Evolutionary conservation across 1,140 invertebrate genomes (phyloP).

Genomic region (Maconellicoccus hirsutus): DNA sequence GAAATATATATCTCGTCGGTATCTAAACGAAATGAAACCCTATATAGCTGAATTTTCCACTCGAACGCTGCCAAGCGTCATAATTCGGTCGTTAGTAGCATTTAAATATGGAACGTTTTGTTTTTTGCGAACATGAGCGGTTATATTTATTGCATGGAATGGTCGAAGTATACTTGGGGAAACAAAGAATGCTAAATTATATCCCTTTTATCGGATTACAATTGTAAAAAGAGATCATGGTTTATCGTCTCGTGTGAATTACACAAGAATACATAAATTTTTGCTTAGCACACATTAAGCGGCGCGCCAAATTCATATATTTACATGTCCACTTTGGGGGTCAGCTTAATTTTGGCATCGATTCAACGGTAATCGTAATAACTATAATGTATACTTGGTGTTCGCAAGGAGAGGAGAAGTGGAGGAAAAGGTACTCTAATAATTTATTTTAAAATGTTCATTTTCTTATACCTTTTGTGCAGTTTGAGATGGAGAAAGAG

Average conservation of each 20-base stretch:
- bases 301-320: not conserved
- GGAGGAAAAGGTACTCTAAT: not conserved
- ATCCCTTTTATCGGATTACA: not conserved
- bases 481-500: too few relatives aligned
- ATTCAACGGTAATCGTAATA: not conserved
- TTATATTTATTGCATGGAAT: too few relatives aligned
- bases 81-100: too few relatives aligned
- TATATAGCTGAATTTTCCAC: too few relatives aligned
- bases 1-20: too few relatives aligned
- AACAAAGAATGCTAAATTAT: not conserved
- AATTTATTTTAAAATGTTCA: not conserved
- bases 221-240: not conserved
- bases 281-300: not conserved
- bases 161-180: not conserved
- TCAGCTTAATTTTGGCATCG: conserved; percentile 1
- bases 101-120: too few relatives aligned
- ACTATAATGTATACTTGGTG: not conserved
- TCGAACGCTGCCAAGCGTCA: too few relatives aligned
- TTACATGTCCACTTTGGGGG: not conserved
- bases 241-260: conserved; percentile 4
- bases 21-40: too few relatives aligned
- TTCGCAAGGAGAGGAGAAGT: too few relatives aligned
- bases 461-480: too few relatives aligned
- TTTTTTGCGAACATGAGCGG: too few relatives aligned
- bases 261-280: not conserved